Base-by-base conservation (phyloP, 2,797 vertebrate species). In the Todus mexicanus region DNA sequence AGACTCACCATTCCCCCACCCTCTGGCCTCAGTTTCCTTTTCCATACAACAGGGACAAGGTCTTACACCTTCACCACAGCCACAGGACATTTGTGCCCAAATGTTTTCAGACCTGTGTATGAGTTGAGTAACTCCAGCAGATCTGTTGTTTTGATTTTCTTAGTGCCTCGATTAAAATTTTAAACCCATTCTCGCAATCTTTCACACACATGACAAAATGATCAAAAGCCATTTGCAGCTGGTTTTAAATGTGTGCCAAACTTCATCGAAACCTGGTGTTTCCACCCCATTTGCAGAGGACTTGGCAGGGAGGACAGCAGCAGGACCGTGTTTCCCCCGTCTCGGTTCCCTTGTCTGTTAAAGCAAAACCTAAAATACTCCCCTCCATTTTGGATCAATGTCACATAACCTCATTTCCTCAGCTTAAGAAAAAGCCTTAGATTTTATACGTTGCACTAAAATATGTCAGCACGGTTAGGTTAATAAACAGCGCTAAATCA, bases 361-460 rank as follows among this genome's bases (percentile, higher is more conserved):
- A 82, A 45, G 51, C 38, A 78, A 94, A 96, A 96, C 93, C 91
- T 79, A 76, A 96, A 96, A 93, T 92, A 90, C 88, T 96, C 93
- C 90, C 95, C 93, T 95, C 95, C 95, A 96, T 95, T 94, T 94
- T 96, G 96, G 93, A 97, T 97, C 97, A 96, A 96, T 96, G 93
- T 97, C 95, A 95, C 94, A 97, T 96, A 96, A 97, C 96, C 96
- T 97, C 96, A 97, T 97, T 97, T 97, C 96, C 97, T 96, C 96
- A 94, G 95, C 96, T 97, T 97, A 95, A 95, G 95, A 95, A 96
- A 97, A 96, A 95, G 94, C 96, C 92, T 96, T 95, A 94, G 93
- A 94, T 97, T 96, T 96, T 97, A 96, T 97, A 96, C 72, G 92
- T 96, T 95, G 94, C 96, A 96, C 95, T 97, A 97, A 97, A 97